Evolutionary conservation across 1,140 invertebrate species (phyloP).

Genomic region (Whitmania pigra): DNA sequence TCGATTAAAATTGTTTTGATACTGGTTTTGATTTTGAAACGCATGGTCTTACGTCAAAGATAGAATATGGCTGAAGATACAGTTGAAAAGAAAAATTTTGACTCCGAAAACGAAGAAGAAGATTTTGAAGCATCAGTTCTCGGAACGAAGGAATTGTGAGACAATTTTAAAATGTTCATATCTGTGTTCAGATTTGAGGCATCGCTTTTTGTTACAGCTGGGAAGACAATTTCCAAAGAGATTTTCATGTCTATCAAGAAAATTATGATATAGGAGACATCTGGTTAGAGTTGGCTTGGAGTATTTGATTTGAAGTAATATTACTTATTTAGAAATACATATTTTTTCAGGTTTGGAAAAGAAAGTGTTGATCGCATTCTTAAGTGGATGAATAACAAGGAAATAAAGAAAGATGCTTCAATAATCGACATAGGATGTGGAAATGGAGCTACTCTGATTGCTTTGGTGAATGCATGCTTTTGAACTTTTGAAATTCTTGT

Average conservation of each 20-base stretch:
- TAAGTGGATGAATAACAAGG: constrained; percentile 44
- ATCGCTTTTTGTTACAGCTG: constrained; percentile 6
- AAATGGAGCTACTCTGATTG: constrained; percentile 71
- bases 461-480: constrained; percentile 47
- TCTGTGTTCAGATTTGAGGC: too few species aligned
- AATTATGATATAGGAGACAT: constrained; percentile 14
- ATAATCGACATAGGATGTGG: constrained; percentile 63
- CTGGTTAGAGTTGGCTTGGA: constrained; percentile 10
- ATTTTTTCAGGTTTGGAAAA: constrained; percentile 58
- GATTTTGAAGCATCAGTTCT: constrained; percentile 7
- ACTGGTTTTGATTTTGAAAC: too few species aligned
- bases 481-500: too few species aligned
- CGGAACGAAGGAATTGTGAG: constrained; percentile 8
- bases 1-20: too few species aligned
- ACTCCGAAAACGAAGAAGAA: constrained; percentile 2
- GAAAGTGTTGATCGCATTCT: constrained; percentile 61
- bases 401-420: background rate
- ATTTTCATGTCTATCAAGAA: constrained; percentile 13
- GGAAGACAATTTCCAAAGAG: constrained; percentile 13
- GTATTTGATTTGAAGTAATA: background rate
- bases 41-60: too few species aligned
- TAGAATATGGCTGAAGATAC: too few species aligned
- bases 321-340: background rate
- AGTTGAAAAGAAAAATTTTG: background rate
- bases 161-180: too few species aligned